Conservation (phyloP, 2,113 vertebrate genomes). For the Leptobrachium ailaonicum region DNA sequence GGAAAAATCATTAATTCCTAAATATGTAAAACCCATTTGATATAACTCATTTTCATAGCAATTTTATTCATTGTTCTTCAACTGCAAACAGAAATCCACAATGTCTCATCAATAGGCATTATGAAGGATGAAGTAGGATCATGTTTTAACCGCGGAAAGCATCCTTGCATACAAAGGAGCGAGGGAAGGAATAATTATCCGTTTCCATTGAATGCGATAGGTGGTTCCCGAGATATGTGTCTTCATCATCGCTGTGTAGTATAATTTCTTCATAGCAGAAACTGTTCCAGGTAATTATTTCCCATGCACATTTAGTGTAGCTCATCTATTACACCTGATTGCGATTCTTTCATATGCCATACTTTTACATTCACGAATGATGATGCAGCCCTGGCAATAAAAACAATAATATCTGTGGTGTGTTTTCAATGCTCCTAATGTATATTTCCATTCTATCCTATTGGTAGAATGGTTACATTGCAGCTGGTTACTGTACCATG, state of each 20-base stretch:
- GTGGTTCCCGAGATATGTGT: not conserved
- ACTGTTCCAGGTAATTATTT: not conserved
- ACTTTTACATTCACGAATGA: too few relatives aligned
- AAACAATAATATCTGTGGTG: not conserved
- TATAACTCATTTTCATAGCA: slow-evolving; percentile 17
- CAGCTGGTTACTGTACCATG: slow-evolving; percentile 21
- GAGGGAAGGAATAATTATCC: slow-evolving; percentile 24
- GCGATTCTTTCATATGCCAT: not conserved
- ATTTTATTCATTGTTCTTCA: slow-evolving; percentile 26
- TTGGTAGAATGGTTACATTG: slow-evolving; percentile 9
- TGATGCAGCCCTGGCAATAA: too few relatives aligned
- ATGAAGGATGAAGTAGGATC: slow-evolving; percentile 23
- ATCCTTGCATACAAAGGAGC: slow-evolving; percentile 9
- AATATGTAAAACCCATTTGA: too few relatives aligned
- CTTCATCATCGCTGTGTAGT: too few relatives aligned
- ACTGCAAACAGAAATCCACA: slow-evolving; percentile 8
- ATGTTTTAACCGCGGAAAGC: slow-evolving; percentile 20
- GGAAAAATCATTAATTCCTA: too few relatives aligned
- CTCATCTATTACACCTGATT: not conserved
- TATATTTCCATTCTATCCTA: slow-evolving; percentile 11
- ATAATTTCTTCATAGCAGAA: too few relatives aligned
- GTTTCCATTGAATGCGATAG: slow-evolving; percentile 1
- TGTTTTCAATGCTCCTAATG: slow-evolving; percentile 1
- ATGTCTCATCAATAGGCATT: slow-evolving; percentile 28
- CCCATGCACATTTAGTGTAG: not conserved